These are phyloP conservation scores for Sweltsa coloradensis DNA, from an alignment of 1,140 invertebrate genomes.

Conservation along the genomic window DNA sequence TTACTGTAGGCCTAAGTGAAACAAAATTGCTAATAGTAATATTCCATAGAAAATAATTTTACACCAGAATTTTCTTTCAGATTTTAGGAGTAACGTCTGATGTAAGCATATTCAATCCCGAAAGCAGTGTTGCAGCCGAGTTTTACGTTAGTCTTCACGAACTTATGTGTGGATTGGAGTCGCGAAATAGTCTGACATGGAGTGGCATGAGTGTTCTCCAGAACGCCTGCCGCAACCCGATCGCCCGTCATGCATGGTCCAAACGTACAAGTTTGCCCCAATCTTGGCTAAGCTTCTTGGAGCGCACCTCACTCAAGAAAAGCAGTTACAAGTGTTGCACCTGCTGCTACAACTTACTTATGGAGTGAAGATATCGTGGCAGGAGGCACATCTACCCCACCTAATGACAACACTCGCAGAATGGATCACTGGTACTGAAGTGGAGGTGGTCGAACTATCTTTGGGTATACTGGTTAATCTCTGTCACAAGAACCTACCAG, in stretches of 20 bases:
- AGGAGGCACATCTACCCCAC: slow-evolving; percentile 47
- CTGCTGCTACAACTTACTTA: slow-evolving; percentile 53
- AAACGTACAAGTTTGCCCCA: slow-evolving; percentile 55
- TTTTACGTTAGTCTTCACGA: slow-evolving; percentile 42
- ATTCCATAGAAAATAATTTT: no score
- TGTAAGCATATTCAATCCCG: slow-evolving; percentile 38
- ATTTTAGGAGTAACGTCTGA: slow-evolving; percentile 34
- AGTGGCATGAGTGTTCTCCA: slow-evolving; percentile 44
- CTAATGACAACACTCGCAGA: slow-evolving; percentile 45
- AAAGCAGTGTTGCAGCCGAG: slow-evolving; percentile 29
- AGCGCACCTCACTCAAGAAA: slow-evolving; percentile 34
- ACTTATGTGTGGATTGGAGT: slow-evolving; percentile 25
- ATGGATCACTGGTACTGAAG: slow-evolving; percentile 42
- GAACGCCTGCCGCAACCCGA: slow-evolving; percentile 41
- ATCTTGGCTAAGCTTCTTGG: slow-evolving; percentile 43
- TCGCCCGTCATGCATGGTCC: slow-evolving; percentile 43
- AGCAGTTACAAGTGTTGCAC: slow-evolving; percentile 36
- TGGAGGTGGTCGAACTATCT: slow-evolving; percentile 41
- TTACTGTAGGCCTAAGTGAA: no score
- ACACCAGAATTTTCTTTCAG: slow-evolving; percentile 27
- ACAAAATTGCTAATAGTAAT: no score
- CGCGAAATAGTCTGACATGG: slow-evolving; percentile 33
- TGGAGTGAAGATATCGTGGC: slow-evolving; percentile 55
- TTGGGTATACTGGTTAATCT: slow-evolving; percentile 57
- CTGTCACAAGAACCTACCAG: slow-evolving; percentile 53